Conservation (phyloP, 2,113 vertebrate species). For the Thryonomys swinderianus region DNA sequence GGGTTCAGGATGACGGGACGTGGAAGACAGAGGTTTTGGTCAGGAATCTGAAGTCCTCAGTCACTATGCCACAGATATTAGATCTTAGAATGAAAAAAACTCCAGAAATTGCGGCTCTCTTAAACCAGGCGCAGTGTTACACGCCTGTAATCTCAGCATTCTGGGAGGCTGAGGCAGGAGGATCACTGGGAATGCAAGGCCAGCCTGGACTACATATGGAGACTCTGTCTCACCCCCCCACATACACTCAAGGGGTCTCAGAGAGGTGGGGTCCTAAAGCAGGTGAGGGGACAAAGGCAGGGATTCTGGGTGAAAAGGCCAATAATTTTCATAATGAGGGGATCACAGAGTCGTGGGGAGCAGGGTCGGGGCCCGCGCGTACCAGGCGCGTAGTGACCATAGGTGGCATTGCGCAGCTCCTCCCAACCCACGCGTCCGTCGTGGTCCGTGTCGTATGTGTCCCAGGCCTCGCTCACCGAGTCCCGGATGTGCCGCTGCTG, state of each 20-base stretch:
- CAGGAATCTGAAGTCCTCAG: background rate
- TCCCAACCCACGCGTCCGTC: conserved; percentile 92
- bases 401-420: conserved; percentile 94
- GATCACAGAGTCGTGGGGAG: background rate
- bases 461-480: conserved; percentile 94
- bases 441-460: conserved; percentile 92
- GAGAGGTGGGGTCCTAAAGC: background rate
- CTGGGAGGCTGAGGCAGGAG: background rate
- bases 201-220: background rate
- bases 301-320: background rate
- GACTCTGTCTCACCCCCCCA: background rate
- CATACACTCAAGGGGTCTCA: background rate
- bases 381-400: conserved; percentile 91
- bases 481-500: conserved; percentile 94
- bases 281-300: background rate
- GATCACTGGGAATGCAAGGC: background rate
- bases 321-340: background rate
- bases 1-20: background rate
- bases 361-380: background rate
- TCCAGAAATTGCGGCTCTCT: background rate
- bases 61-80: background rate
- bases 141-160: background rate
- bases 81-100: background rate
- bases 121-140: background rate
- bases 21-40: background rate